These are phyloP conservation scores for Palythoa heliodiscus DNA, from an alignment of 92 coral and sea anemone genomes.

Conservation along the genomic window DNA sequence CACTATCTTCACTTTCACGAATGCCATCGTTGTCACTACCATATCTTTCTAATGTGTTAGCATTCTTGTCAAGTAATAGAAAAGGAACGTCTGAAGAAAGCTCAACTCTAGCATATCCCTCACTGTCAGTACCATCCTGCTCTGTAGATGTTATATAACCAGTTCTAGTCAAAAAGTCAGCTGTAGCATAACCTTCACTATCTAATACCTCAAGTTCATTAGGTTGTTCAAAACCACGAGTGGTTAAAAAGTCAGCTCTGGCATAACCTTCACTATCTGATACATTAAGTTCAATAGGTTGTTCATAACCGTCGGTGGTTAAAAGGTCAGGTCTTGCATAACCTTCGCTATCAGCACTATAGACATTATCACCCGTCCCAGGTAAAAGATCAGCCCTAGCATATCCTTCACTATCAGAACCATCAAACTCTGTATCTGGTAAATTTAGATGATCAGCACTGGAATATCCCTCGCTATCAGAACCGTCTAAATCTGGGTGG, in stretches of 20 bases:
- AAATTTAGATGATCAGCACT: neutral
- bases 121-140: constrained; percentile 4
- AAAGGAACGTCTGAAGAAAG: neutral
- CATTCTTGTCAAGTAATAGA: neutral
- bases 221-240: neutral
- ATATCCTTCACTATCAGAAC: constrained; percentile 33
- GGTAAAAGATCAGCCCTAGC: neutral
- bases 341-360: neutral
- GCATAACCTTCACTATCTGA: neutral
- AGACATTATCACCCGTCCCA: neutral
- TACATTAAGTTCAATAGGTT: neutral
- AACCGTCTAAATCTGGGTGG: neutral
- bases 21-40: constrained; percentile 8
- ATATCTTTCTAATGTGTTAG: neutral
- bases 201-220: neutral
- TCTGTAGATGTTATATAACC: neutral
- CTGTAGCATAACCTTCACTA: neutral
- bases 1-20: neutral
- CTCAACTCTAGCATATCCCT: constrained; percentile 21
- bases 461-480: constrained; percentile 3
- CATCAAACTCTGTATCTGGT: neutral
- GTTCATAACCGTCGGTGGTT: neutral
- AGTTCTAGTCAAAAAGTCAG: neutral
- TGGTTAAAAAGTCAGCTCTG: constrained; percentile 4
- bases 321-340: constrained; percentile 15